Evolutionary conservation across 2,797 vertebrate species (phyloP).

Genomic region (Danio tinwini): DNA sequence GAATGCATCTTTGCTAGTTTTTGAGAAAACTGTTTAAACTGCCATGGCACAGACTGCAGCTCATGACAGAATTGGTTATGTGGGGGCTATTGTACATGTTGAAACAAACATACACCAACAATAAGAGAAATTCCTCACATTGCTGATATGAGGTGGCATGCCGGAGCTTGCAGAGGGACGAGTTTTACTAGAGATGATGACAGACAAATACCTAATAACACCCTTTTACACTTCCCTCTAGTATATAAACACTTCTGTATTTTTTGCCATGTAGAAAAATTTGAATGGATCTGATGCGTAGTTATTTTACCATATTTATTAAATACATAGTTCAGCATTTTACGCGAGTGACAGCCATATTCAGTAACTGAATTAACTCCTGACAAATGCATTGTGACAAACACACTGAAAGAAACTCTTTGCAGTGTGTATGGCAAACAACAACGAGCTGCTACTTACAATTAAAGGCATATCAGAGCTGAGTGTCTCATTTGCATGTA

Average conservation of each 20-base stretch:
- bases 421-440: no score
- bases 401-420: no score
- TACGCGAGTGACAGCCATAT: no score
- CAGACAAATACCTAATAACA: conserved; percentile 55
- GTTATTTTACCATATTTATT: no score
- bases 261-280: neutral
- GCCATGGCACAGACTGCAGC: neutral
- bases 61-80: neutral
- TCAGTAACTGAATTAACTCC: no score
- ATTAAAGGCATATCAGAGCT: no score
- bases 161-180: conserved; percentile 68
- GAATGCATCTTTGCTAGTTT: neutral
- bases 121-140: conserved; percentile 71
- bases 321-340: no score
- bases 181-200: conserved; percentile 67
- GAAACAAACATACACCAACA: conserved; percentile 8
- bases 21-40: neutral
- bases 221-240: neutral
- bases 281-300: no score
- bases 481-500: no score
- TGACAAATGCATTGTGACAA: no score
- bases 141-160: conserved; percentile 66
- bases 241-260: neutral
- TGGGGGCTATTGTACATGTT: neutral
- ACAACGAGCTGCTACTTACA: no score